phyloP scores from a whole-genome alignment of 2,113 vertebrate species.

The Typhlomys cinereus region DNA sequence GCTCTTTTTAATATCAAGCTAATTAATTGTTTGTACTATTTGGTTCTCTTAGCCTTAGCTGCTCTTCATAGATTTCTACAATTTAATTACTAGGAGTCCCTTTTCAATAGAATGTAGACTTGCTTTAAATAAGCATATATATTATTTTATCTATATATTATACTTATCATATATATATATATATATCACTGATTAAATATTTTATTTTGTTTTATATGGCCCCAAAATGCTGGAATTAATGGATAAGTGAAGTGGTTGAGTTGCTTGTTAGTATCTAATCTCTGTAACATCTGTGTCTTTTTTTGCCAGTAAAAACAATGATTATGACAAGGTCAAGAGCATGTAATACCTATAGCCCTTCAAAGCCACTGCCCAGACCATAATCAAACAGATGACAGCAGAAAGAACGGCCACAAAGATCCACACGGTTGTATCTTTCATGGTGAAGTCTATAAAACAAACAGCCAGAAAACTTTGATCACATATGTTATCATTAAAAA shows the following conservation, averaged over 20 bases:
- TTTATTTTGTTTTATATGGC: background rate
- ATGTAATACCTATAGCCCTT: conserved; percentile 90
- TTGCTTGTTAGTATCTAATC: background rate
- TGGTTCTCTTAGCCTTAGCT: background rate
- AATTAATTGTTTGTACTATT: background rate
- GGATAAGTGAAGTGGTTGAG: background rate
- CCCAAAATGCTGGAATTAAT: background rate
- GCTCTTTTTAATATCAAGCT: background rate
- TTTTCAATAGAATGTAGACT: background rate
- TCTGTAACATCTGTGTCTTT: background rate
- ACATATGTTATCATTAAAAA: background rate
- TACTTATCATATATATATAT: too few relatives aligned
- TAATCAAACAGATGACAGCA: conserved; percentile 88
- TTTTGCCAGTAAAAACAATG: background rate
- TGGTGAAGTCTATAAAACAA: conserved; percentile 85
- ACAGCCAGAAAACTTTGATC: conserved; percentile 67
- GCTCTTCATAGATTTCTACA: background rate
- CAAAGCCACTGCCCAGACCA: conserved; percentile 88
- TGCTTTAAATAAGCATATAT: background rate
- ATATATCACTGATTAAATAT: background rate
- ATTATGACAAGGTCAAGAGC: background rate
- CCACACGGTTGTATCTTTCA: conserved; percentile 89
- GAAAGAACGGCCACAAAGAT: conserved; percentile 88
- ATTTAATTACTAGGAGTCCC: background rate
- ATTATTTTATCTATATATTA: too few relatives aligned